Evolutionary conservation across 1,140 invertebrate species (phyloP).

Genomic region (Whitmania pigra): DNA sequence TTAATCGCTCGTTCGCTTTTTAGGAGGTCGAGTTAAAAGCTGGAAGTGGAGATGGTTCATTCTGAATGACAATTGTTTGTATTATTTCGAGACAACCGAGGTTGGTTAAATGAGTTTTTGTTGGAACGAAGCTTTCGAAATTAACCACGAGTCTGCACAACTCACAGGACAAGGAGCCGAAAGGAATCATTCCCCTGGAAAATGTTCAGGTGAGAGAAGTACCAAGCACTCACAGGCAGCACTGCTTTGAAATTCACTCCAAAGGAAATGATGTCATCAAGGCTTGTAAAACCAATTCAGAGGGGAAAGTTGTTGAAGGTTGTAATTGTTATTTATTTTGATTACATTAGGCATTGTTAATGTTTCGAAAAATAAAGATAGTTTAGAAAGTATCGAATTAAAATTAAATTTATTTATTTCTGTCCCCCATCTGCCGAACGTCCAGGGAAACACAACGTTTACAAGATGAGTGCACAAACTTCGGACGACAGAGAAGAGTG

Average conservation of each 20-base stretch:
- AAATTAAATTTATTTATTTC: too few species aligned
- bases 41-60: conserved; percentile 99
- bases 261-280: conserved; percentile 68
- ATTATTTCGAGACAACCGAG: conserved; percentile 97
- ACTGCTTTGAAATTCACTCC: conserved; percentile 90
- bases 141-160: background rate
- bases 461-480: conserved; percentile 85
- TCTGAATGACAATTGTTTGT: conserved; percentile 94
- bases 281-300: conserved; percentile 94
- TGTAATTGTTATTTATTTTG: background rate
- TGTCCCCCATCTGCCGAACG: too few species aligned
- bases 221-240: conserved; percentile 73
- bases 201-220: conserved; percentile 64
- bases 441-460: conserved; percentile 71
- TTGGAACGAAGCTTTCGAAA: background rate
- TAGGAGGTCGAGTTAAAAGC: conserved; percentile 76
- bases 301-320: conserved; percentile 77
- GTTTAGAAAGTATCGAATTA: too few species aligned
- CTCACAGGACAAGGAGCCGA: conserved; percentile 76
- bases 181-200: conserved; percentile 88
- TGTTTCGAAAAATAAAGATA: too few species aligned
- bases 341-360: background rate
- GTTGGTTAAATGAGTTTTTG: conserved; percentile 33
- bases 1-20: background rate
- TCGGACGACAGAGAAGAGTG: conserved; percentile 90